These are phyloP conservation scores for Trichosurus vulpecula DNA, from an alignment of 2,797 vertebrate species.

Conservation along the genomic window DNA sequence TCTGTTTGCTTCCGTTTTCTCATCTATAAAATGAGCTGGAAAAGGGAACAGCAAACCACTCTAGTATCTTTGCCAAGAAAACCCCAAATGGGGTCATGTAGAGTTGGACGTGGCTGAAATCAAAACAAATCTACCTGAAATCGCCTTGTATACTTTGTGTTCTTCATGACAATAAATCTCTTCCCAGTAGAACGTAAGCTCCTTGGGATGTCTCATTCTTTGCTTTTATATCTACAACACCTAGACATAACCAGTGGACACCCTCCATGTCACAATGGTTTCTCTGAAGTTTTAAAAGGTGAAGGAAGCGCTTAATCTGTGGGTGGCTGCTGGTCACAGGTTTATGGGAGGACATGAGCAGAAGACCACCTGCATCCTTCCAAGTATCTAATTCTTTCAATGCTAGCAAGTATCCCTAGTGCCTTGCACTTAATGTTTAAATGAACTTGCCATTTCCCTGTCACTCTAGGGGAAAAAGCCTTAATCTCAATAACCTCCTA, in stretches of 20 bases:
- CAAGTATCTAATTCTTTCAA: neutral
- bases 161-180: neutral
- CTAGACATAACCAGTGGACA: neutral
- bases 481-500: constrained; percentile 27
- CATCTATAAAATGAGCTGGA: neutral
- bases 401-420: neutral
- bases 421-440: neutral
- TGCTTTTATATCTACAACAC: neutral
- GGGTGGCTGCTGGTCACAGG: neutral
- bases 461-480: neutral
- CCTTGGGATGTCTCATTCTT: neutral
- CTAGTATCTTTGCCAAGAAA: neutral
- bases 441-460: neutral
- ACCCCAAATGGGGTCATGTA: neutral
- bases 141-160: neutral
- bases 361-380: neutral
- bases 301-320: neutral
- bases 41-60: neutral
- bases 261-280: neutral
- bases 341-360: neutral
- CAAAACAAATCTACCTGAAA: neutral
- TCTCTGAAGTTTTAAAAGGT: neutral
- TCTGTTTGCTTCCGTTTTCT: neutral
- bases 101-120: neutral
- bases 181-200: neutral